Conservation (phyloP, 2,797 vertebrate genomes). For the Fundulus diaphanus region DNA sequence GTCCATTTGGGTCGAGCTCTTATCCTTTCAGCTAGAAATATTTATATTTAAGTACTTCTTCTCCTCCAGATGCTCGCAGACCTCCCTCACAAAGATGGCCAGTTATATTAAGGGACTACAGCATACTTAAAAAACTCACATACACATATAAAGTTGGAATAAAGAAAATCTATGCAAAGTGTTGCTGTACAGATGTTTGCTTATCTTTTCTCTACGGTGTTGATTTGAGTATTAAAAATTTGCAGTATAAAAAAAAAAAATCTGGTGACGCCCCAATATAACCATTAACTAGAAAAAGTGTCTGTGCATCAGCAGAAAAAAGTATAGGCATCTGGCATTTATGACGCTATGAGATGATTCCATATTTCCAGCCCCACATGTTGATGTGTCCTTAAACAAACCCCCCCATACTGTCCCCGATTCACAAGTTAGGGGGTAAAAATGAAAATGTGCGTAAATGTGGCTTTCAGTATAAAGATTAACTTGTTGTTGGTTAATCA, state of each 20-base stretch:
- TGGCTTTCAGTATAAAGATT: background rate
- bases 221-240: background rate
- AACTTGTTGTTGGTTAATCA: background rate
- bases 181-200: background rate
- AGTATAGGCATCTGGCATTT: background rate
- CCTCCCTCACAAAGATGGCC: background rate
- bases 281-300: background rate
- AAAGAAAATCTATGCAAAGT: background rate
- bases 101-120: background rate
- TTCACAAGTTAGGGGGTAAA: background rate
- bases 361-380: background rate
- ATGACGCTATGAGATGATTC: background rate
- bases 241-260: background rate
- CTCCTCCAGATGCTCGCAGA: background rate
- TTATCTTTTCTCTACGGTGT: background rate
- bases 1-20: constrained; percentile 10
- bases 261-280: background rate
- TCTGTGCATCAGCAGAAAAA: background rate
- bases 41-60: background rate
- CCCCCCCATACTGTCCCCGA: background rate
- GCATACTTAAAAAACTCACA: background rate
- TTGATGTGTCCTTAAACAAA: background rate
- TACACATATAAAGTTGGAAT: background rate
- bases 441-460: background rate
- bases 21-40: background rate